Conservation (phyloP, 2,797 vertebrate species). For the Neosalanx taihuensis region DNA sequence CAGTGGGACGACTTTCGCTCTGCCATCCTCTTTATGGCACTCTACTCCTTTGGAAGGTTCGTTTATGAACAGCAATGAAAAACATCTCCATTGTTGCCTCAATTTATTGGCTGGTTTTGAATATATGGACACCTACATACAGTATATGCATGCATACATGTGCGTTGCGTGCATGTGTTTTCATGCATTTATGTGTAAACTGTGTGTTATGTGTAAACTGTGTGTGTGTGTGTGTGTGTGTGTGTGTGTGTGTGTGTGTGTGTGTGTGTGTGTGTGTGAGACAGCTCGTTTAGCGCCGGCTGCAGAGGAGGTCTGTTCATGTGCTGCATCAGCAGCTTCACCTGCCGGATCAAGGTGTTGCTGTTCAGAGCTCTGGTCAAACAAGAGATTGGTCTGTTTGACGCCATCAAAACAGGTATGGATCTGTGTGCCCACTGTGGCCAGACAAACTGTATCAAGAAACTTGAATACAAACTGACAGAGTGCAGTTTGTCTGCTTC, state of each 20-base stretch:
- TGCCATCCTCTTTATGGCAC: slow-evolving; percentile 71
- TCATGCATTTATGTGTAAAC: not conserved
- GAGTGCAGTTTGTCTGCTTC: not conserved
- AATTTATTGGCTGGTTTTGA: not conserved
- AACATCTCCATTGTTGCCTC: not conserved
- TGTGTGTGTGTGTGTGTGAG: slow-evolving; percentile 12
- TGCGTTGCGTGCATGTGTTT: too few relatives aligned
- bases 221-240: slow-evolving; percentile 5
- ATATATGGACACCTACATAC: not conserved
- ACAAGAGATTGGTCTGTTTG: slow-evolving; percentile 75
- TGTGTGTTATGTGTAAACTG: not conserved
- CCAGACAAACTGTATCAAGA: not conserved
- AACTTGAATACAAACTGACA: not conserved
- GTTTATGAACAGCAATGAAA: not conserved
- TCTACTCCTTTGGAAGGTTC: slow-evolving; percentile 55
- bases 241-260: slow-evolving; percentile 8
- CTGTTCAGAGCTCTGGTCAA: slow-evolving; percentile 64
- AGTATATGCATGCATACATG: not conserved
- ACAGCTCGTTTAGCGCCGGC: slow-evolving; percentile 66
- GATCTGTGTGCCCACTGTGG: not conserved
- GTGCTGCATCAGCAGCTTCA: slow-evolving; percentile 58
- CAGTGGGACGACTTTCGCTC: slow-evolving; percentile 59
- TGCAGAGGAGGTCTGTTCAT: slow-evolving; percentile 64
- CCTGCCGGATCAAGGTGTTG: slow-evolving; percentile 55
- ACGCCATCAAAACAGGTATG: slow-evolving; percentile 65